These are phyloP conservation scores for Seriola aureovittata DNA, from an alignment of 2,113 vertebrate genomes.

Conservation along the genomic window DNA sequence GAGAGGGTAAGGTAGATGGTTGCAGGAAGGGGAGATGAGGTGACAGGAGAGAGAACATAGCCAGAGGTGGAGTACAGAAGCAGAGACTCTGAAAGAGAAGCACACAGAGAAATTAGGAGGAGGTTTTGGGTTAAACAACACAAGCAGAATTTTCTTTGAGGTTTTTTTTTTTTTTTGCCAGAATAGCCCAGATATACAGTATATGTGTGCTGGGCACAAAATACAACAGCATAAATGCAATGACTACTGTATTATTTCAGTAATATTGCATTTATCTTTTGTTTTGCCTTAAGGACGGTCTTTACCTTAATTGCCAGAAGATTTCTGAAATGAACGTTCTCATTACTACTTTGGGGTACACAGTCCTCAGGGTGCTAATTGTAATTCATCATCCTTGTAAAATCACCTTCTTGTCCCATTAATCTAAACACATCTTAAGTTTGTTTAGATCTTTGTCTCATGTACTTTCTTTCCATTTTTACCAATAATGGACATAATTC, in stretches of 20 bases:
- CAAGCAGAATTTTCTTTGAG: background rate
- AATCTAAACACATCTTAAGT: slow-evolving; percentile 52
- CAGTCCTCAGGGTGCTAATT: slow-evolving; percentile 48
- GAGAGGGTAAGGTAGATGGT: slow-evolving; percentile 37
- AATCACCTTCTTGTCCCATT: slow-evolving; percentile 44
- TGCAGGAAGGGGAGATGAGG: slow-evolving; percentile 52
- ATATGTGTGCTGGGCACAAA: background rate
- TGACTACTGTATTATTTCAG: background rate
- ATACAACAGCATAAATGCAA: background rate
- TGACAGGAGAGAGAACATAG: slow-evolving; percentile 45
- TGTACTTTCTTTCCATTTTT: slow-evolving; percentile 3
- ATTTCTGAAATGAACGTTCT: slow-evolving; percentile 50
- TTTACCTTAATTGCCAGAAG: slow-evolving; percentile 25
- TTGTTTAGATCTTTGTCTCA: slow-evolving; percentile 16
- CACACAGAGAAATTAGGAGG: background rate
- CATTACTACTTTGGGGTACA: slow-evolving; percentile 30
- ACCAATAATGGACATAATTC: slow-evolving; percentile 15
- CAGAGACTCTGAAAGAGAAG: background rate
- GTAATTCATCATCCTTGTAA: slow-evolving; percentile 54
- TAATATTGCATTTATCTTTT: background rate
- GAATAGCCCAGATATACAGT: background rate
- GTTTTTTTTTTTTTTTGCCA: background rate
- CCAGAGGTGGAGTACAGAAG: slow-evolving; percentile 37
- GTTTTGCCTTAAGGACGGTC: slow-evolving; percentile 1
- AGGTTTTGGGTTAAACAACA: background rate